Base-by-base conservation (phyloP, 35 echinoderm and acorn worm genomes). In the Lytechinus variegatus region DNA sequence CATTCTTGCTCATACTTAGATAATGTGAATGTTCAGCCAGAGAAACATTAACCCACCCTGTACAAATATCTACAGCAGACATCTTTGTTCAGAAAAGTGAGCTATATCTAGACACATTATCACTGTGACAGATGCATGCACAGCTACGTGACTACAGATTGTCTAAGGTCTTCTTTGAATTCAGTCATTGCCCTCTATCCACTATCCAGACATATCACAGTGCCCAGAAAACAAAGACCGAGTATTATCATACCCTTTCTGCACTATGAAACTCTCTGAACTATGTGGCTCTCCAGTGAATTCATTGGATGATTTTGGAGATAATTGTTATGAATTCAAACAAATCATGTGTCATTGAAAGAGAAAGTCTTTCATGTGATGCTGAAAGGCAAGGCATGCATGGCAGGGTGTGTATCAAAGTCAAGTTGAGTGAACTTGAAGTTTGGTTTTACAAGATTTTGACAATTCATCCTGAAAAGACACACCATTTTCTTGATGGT, bases 331-430 rank as follows among this genome's bases (percentile, higher is more conserved):
- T 79, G 66, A 79, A 24, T 24, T 79, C 4, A 79, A 79, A 79
- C 66, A 79, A 79, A 79, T 79, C 66, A 79, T 79, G 66, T 79
- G 66, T 79, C 66, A 79, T 7, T 79, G 66, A 79, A 79, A 79
- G n/a, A 21, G 61, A 71, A 71, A 24, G 61, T 71, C 19, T 71
- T 71, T 71, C 5, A 71, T 24, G 66, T 79, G 66, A 79, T 16
- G 24, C 66, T 79, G 66, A 19, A 24, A 58, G 9, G 56, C 2
- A 79, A 19, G n/a, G 19, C 66, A 24, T 5, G 19, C 66, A 16
- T 79, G 66, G 8, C 66, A 79, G n/a, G 66, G 21, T 6, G 14
- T 7, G 66, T n/a, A 27, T 79, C 66, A 79, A 79, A 79, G 66
- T 79, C n/a, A 19, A 79, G n/a, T 79, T 79, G 66, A 79, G n/a